These are phyloP conservation scores for Cephus pygmeus DNA, from an alignment of 2,888 invertebrate species.

Conservation along the genomic window DNA sequence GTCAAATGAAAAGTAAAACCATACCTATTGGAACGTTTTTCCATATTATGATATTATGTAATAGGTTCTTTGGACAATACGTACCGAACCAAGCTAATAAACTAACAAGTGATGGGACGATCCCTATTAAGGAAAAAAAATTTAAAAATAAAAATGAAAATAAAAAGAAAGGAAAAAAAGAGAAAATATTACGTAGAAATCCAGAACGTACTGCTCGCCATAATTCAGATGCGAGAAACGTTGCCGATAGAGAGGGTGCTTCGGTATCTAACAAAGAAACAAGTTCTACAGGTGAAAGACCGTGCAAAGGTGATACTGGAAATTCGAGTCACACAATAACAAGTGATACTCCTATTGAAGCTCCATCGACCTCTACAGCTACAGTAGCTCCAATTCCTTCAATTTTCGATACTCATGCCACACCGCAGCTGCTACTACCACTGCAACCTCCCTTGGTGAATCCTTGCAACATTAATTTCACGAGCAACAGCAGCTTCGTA, in stretches of 20 bases:
- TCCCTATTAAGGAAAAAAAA: rapidly evolving
- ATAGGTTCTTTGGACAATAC: not conserved
- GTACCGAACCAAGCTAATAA: not conserved
- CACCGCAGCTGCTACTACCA: not conserved
- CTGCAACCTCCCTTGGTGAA: not conserved
- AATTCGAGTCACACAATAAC: not conserved
- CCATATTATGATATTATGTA: rapidly evolving
- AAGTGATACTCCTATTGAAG: not conserved
- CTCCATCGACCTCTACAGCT: not conserved
- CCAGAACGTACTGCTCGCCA: not conserved
- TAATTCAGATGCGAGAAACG: not conserved
- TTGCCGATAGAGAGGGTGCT: not conserved
- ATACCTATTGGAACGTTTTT: not conserved
- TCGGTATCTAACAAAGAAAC: conserved; percentile 22
- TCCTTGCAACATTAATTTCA: not conserved
- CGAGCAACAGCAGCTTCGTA: not conserved
- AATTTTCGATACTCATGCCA: not conserved
- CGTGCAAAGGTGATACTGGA: not conserved
- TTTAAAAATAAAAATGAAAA: too few species aligned
- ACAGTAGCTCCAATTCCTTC: not conserved
- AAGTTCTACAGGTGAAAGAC: not conserved
- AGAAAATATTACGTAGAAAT: not conserved
- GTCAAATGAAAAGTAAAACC: not conserved
- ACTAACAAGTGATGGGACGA: not conserved
- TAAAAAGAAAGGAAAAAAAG: not conserved